These are phyloP conservation scores for Riparia riparia DNA, from an alignment of 2,113 vertebrate genomes.

Conservation along the genomic window DNA sequence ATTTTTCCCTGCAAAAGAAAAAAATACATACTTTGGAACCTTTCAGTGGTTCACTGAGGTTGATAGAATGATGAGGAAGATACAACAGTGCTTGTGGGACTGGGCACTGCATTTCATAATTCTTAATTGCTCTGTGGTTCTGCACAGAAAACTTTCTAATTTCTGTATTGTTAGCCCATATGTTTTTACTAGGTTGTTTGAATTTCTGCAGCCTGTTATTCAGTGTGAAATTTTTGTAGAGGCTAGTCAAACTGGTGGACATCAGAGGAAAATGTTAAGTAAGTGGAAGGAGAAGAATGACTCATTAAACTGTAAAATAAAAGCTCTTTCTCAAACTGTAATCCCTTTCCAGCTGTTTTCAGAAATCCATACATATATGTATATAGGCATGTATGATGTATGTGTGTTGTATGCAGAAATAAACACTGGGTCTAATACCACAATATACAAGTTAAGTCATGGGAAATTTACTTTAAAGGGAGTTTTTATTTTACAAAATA, in stretches of 20 bases:
- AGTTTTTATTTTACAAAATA: not conserved
- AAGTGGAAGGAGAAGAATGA: not conserved
- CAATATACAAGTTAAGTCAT: not conserved
- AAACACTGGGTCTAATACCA: not conserved
- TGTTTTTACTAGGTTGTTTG: not conserved
- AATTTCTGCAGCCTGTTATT: not conserved
- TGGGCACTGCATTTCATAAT: not conserved
- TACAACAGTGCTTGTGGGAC: not conserved
- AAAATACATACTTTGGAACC: not conserved
- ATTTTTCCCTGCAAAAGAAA: not conserved
- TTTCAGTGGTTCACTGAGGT: not conserved
- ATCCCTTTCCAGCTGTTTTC: not conserved
- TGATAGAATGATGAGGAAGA: not conserved
- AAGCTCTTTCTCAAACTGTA: not conserved
- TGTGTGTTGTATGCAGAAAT: not conserved
- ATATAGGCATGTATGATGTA: not conserved
- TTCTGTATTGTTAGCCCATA: not conserved
- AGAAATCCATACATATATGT: not conserved
- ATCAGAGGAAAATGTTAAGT: not conserved
- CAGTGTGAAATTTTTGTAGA: not conserved
- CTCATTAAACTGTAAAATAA: not conserved
- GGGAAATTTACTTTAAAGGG: not conserved
- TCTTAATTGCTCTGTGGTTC: not conserved
- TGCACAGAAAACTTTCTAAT: not conserved
- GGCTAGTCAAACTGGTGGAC: not conserved